phyloP scores from a whole-genome alignment of 1,140 invertebrate species.

The Monomorium pharaonis region DNA sequence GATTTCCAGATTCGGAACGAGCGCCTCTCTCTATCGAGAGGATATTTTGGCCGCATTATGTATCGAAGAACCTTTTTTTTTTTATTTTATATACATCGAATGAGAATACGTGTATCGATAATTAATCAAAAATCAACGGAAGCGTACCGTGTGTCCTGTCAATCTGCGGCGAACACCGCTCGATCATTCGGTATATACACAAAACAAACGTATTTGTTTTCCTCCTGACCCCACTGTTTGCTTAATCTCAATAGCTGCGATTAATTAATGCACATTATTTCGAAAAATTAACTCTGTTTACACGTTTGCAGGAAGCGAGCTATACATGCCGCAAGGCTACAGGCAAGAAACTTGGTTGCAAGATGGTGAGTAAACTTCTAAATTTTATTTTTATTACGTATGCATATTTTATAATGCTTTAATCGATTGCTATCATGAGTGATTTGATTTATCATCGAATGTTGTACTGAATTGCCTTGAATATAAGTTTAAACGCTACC shows the following conservation, averaged over 20 bases:
- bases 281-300: conserved; percentile 58
- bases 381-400: neutral
- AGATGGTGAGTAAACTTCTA: conserved; percentile 76
- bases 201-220: conserved; percentile 25
- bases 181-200: neutral
- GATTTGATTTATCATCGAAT: neutral
- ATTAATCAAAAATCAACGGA: conserved; percentile 39
- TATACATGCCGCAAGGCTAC: conserved; percentile 77
- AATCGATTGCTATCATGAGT: neutral
- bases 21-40: neutral
- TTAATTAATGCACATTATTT: neutral
- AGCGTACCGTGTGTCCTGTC: neutral
- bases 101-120: neutral
- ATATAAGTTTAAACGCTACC: neutral
- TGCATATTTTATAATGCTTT: neutral
- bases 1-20: conserved; percentile 12
- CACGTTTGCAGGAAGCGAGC: conserved; percentile 76
- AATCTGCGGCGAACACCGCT: conserved; percentile 2
- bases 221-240: neutral
- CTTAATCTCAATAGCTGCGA: conserved; percentile 5
- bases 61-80: neutral
- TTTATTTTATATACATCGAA: neutral
- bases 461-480: neutral
- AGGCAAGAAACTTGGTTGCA: conserved; percentile 81
- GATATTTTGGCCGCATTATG: neutral